Percentiles rank a stretch among this genome's conserved stretches.
Conservation (phyloP, 2,113 vertebrate genomes). For the Caretta caretta region DNA sequence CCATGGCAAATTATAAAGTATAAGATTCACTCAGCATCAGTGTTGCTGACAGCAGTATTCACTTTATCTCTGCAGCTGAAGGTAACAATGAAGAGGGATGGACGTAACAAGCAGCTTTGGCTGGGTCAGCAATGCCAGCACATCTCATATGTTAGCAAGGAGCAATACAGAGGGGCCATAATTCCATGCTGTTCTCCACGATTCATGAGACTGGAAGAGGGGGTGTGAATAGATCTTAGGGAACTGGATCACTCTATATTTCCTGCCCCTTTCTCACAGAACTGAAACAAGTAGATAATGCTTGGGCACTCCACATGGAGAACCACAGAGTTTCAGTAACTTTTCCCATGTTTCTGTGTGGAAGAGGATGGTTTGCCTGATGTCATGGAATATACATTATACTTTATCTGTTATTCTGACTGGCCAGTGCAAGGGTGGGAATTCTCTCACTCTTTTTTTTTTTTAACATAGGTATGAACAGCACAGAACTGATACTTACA, state of each 20-base stretch:
- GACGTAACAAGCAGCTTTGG: not conserved
- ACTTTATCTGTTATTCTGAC: constrained; percentile 4
- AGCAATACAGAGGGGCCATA: not conserved
- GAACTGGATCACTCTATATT: not conserved
- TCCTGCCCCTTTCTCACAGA: not conserved
- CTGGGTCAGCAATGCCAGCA: not conserved
- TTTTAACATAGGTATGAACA: not conserved
- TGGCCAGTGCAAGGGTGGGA: not conserved
- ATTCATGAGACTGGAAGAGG: not conserved
- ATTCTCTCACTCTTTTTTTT: not conserved
- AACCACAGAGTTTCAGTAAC: not conserved
- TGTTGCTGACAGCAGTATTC: not conserved
- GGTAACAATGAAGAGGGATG: not conserved
- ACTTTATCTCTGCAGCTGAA: not conserved
- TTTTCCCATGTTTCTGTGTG: not conserved
- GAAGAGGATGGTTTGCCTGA: not conserved
- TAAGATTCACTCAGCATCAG: not conserved
- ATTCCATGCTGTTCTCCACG: not conserved
- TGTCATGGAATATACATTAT: not conserved
- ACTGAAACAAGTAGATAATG: not conserved
- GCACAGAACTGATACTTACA: constrained; percentile 82
- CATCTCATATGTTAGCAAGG: not conserved
- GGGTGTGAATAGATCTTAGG: not conserved
- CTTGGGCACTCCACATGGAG: not conserved
- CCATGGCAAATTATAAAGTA: not conserved